Conservation (phyloP, 2,888 invertebrate species). For the Bembecia ichneumoniformis region DNA sequence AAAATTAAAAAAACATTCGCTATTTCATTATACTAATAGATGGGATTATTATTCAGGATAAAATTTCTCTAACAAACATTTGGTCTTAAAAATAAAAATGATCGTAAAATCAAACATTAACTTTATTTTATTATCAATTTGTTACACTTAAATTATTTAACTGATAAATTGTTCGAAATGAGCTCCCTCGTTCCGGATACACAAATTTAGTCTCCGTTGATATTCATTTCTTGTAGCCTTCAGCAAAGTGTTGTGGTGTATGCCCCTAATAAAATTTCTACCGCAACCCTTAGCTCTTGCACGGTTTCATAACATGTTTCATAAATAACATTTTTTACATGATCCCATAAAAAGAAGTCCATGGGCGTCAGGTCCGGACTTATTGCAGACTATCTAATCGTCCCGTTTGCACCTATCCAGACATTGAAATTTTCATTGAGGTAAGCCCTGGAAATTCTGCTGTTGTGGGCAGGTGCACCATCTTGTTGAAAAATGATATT, state of each 20-base stretch:
- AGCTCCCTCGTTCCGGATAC: not conserved
- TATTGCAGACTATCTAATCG: slow-evolving; percentile 4
- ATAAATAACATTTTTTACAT: slow-evolving; percentile 1
- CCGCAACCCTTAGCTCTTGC: slow-evolving; percentile 3
- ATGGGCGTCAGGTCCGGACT: not conserved
- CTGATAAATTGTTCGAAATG: not conserved
- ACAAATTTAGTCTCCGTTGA: not conserved
- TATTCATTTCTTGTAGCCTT: not conserved
- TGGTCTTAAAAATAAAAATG: not conserved
- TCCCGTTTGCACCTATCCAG: too few relatives aligned
- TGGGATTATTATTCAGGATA: too few relatives aligned
- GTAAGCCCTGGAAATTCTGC: too few relatives aligned
- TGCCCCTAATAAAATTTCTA: slow-evolving; percentile 1
- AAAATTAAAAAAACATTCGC: not conserved
- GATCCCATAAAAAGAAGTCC: not conserved
- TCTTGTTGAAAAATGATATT: slow-evolving; percentile 5
- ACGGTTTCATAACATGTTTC: slow-evolving; percentile 1
- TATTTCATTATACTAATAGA: too few relatives aligned
- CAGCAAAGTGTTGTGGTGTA: slow-evolving; percentile 1
- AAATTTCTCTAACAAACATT: not conserved
- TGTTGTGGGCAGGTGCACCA: too few relatives aligned
- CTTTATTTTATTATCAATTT: too few relatives aligned
- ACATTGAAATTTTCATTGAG: too few relatives aligned
- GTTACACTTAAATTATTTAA: not conserved
- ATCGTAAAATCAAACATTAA: not conserved